Evolutionary conservation across 2,888 invertebrate genomes (phyloP).

Genomic region (Leptothorax acervorum): DNA sequence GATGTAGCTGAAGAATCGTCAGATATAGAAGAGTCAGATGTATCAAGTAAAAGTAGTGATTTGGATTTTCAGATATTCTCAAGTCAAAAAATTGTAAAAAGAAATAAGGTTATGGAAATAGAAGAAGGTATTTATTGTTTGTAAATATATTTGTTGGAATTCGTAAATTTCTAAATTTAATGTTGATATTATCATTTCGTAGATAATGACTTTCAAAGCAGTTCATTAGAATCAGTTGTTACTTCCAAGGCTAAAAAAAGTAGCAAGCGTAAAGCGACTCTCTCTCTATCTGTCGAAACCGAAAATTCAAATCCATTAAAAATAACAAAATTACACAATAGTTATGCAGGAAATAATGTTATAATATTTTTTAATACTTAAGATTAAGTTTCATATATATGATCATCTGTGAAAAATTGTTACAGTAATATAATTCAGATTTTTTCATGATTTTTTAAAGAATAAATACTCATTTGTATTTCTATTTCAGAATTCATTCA

Average conservation of each 20-base stretch:
- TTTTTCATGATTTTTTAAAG: no score
- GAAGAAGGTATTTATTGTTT: neutral
- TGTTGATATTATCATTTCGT: neutral
- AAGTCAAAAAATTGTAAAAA: neutral
- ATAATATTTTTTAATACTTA: neutral
- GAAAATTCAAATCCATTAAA: neutral
- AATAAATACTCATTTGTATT: no score
- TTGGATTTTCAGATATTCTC: neutral
- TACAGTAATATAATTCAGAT: neutral
- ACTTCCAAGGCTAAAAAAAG: neutral
- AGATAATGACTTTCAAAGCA: neutral
- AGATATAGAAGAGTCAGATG: neutral
- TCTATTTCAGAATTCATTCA: neutral
- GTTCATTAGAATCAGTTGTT: neutral
- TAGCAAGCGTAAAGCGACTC: neutral
- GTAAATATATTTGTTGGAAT: neutral
- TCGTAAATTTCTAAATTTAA: neutral
- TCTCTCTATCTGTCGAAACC: neutral
- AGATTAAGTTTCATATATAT: neutral
- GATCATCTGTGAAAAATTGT: neutral
- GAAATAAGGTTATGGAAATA: neutral
- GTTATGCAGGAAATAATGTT: neutral
- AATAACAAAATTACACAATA: neutral
- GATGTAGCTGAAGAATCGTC: neutral
- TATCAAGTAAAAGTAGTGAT: neutral